Percentiles rank a stretch among this genome's conserved stretches.
Evolutionary conservation across 2,113 vertebrate species (phyloP).

Genomic region (Pachyramphus minor): DNA sequence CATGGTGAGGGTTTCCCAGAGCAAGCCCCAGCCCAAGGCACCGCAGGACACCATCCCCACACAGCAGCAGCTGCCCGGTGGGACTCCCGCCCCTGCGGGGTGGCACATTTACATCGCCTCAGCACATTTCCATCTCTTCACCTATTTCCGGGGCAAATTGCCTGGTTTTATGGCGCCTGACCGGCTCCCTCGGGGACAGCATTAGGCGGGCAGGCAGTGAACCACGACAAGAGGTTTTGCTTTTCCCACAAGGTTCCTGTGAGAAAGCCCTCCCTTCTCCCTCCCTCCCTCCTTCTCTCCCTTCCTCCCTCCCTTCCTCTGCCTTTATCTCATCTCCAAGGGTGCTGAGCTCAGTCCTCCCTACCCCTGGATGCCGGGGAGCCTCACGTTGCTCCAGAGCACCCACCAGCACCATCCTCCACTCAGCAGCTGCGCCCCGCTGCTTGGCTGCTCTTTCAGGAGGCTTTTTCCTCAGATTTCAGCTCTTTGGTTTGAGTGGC

Average conservation of each 20-base stretch:
- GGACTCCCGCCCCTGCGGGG: not conserved
- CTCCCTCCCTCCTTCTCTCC: not conserved
- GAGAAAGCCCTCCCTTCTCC: not conserved
- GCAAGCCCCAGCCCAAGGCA: not conserved
- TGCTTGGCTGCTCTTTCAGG: rapidly evolving
- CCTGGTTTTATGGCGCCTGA: slow-evolving; percentile 6
- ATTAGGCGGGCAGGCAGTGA: slow-evolving; percentile 31
- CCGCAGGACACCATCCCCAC: rapidly evolving
- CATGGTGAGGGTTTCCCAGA: rapidly evolving
- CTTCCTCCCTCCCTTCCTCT: not conserved
- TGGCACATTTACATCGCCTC: not conserved
- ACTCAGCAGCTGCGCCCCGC: rapidly evolving
- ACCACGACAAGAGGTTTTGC: not conserved
- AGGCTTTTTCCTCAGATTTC: not conserved
- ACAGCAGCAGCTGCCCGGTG: rapidly evolving
- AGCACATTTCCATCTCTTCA: not conserved
- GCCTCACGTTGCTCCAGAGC: not conserved
- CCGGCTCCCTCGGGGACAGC: not conserved
- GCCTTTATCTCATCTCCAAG: not conserved
- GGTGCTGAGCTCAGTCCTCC: not conserved
- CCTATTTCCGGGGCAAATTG: not conserved
- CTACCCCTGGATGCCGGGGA: not conserved
- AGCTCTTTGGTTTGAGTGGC: rapidly evolving
- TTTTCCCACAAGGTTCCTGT: slow-evolving; percentile 32
- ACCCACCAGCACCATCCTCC: not conserved